Evolutionary conservation across 2,797 vertebrate species (phyloP).

Genomic region (Loris lydekkerianus): DNA sequence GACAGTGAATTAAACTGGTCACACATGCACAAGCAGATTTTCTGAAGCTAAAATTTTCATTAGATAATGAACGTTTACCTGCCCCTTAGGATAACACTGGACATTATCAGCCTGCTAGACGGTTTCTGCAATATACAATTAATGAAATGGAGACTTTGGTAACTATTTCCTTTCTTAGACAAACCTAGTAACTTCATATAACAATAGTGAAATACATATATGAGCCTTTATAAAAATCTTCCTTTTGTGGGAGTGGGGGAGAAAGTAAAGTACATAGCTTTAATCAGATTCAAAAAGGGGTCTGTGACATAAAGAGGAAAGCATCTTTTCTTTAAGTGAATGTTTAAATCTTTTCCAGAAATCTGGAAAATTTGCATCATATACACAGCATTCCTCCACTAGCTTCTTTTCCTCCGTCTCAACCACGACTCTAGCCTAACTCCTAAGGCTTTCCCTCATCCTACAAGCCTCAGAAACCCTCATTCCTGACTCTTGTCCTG

Average conservation of each 20-base stretch:
- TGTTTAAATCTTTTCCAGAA: conserved; percentile 37
- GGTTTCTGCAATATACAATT: neutral
- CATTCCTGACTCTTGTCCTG: conserved; percentile 64
- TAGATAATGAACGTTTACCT: conserved; percentile 1
- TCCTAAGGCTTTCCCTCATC: conserved; percentile 1
- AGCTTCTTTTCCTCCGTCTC: neutral
- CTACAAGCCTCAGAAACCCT: neutral
- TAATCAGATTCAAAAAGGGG: neutral
- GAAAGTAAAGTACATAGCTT: neutral
- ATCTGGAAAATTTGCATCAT: conserved; percentile 33
- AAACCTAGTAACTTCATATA: neutral
- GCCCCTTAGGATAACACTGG: neutral
- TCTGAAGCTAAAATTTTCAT: conserved; percentile 49
- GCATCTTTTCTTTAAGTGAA: conserved; percentile 3
- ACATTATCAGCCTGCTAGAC: neutral
- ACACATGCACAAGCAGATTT: neutral
- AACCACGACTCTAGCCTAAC: neutral
- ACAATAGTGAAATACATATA: neutral
- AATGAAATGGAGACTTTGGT: neutral
- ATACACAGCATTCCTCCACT: neutral
- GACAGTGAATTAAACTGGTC: neutral
- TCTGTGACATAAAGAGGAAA: conserved; percentile 46
- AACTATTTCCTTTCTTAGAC: conserved; percentile 16
- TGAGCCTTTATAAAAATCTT: neutral
- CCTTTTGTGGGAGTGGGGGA: neutral